Evolutionary conservation across 2,113 vertebrate species (phyloP), one percentile per base, ranked within the genome.

Genomic region (Otocyon megalotis): DNA sequence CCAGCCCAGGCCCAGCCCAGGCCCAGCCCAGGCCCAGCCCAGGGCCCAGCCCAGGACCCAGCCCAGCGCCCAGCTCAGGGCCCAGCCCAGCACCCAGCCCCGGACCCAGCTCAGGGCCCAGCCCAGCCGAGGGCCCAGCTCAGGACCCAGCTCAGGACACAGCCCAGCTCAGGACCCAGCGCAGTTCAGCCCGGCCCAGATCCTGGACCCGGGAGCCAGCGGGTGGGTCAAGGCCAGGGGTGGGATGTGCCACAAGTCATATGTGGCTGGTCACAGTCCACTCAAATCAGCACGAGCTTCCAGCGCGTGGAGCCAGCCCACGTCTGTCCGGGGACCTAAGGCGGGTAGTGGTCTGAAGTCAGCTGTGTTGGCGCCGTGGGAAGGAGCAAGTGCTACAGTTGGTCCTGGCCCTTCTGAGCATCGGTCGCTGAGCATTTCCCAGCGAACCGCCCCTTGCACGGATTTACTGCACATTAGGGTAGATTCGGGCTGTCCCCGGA

Each of bases 391-490:
- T 0, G 17, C 67, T 26, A 0, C 53, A 5, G 10, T 3, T 15
- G 53, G 32, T 10, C 19, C 8, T 4, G 48, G 5, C 11, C 20
- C 32, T 2, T 4, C 7, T 11, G 13, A 43, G 65, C 7, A 17
- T 0, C 0, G 1, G 2, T 3, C 0, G 5, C 9, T 2, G 9
- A 8, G 5, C 17, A 4, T 4, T 35, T 1, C 0, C 32, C 53
- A 16, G 37, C 20, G 6, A 5, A 1, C 26, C 2, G 2, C 60
- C 1, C 2, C 5, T 2, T 1, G 50, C 17, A 5, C 3, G 2
- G 54, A 53, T 3, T 54, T 8, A 5, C 63, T 54, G 10, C 37
- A 37, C 6, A 3, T 48, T 0, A n/a, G 37, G 28, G 58, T 15
- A 74, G 16, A 7, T 7, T 35, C 0, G 0, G 20, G 2, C 24